These are phyloP conservation scores for Tychaedon coryphoeus DNA, from an alignment of 2,113 vertebrate species.

Conservation along the genomic window DNA sequence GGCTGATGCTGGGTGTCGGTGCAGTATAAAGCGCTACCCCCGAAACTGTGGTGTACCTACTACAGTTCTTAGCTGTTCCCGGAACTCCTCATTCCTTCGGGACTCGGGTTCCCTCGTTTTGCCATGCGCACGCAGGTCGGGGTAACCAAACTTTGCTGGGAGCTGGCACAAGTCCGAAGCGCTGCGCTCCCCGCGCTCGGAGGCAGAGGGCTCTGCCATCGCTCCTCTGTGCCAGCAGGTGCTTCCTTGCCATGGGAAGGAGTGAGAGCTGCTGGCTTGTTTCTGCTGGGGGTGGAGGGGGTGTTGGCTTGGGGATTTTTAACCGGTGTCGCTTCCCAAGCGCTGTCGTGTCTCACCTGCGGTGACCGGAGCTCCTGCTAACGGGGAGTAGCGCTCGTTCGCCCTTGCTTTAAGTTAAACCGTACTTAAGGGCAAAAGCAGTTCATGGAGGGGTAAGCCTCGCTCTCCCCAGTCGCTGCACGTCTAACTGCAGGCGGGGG, in stretches of 20 bases:
- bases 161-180: background rate
- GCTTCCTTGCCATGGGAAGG: accelerated
- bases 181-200: accelerated
- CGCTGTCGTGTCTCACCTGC: background rate
- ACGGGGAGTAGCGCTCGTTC: background rate
- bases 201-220: background rate
- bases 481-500: background rate
- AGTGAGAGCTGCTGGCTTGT: background rate
- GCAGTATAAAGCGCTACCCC: background rate
- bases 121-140: background rate
- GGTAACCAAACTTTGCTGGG: background rate
- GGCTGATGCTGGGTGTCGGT: background rate
- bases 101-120: background rate
- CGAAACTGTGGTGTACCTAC: accelerated
- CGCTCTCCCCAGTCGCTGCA: background rate
- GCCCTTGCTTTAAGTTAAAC: background rate
- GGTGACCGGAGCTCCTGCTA: background rate
- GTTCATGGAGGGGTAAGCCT: background rate
- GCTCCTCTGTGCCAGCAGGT: background rate
- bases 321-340: background rate
- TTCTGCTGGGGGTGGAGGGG: background rate
- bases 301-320: accelerated
- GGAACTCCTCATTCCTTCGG: background rate
- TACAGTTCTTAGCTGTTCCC: background rate
- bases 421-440: background rate